phyloP scores from a whole-genome alignment of 2,888 invertebrate genomes.

The Dyspetes luteomarginatus region DNA sequence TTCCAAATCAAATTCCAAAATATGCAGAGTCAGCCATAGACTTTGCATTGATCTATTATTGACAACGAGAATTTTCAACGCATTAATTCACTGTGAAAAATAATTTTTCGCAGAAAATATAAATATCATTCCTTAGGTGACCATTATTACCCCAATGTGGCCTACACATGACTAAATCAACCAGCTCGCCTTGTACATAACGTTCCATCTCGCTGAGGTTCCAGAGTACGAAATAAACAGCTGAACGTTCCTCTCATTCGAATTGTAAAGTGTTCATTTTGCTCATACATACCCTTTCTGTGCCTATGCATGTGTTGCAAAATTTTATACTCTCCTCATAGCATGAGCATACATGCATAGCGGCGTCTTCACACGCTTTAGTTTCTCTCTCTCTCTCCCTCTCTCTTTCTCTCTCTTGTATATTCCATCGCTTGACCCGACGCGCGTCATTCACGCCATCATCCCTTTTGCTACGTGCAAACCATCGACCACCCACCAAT shows the following conservation, averaged over 20 bases:
- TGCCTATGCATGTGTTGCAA: no score
- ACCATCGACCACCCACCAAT: constrained; percentile 45
- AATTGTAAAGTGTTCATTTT: neutral
- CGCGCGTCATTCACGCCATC: constrained; percentile 58
- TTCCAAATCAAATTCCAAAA: no score
- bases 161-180: neutral
- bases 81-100: no score
- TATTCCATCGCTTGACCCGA: neutral
- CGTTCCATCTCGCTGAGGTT: neutral
- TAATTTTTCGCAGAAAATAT: neutral
- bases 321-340: no score
- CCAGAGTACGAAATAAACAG: neutral
- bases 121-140: neutral
- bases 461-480: constrained; percentile 23
- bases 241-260: neutral
- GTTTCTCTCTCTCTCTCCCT: neutral
- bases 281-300: no score
- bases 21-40: no score
- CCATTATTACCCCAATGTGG: neutral
- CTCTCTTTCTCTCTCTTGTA: neutral
- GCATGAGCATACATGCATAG: neutral
- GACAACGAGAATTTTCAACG: no score
- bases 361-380: neutral
- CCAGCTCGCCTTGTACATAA: neutral
- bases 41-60: no score